Percentiles rank a stretch among this genome's conserved stretches.
phyloP scores from a whole-genome alignment of 2,113 vertebrate species.

The Megaceryle maxima region DNA sequence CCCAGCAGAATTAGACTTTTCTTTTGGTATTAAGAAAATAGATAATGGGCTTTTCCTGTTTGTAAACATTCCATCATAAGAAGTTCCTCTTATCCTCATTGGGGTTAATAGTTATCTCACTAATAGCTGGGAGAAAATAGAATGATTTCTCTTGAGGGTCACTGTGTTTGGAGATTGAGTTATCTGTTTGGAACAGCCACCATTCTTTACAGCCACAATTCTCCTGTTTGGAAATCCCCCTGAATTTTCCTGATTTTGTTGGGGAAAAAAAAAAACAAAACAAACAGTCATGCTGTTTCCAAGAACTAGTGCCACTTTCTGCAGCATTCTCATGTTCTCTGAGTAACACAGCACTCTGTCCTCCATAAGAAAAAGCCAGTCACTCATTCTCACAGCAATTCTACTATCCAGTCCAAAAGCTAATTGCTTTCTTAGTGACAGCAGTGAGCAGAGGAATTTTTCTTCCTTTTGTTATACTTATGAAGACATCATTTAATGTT shows the following conservation, averaged over 20 bases:
- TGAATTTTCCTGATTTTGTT: not conserved
- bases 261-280: not conserved
- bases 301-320: conserved; percentile 1
- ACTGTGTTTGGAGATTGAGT: not conserved
- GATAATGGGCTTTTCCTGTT: not conserved
- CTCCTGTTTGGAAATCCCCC: conserved; percentile 1
- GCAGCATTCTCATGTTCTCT: not conserved
- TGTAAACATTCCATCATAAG: conserved; percentile 12
- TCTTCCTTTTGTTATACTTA: not conserved
- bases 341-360: not conserved
- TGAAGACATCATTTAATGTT: not conserved
- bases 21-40: not conserved
- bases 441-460: not conserved
- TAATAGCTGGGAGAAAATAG: not conserved
- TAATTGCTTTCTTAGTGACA: not conserved
- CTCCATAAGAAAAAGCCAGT: not conserved
- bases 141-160: not conserved
- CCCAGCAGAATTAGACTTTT: not conserved
- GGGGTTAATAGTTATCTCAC: not conserved
- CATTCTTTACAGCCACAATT: not conserved
- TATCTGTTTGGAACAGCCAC: not conserved
- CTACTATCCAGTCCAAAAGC: not conserved
- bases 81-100: not conserved
- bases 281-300: not conserved
- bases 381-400: not conserved